phyloP scores from a whole-genome alignment of 2,113 vertebrate genomes.

The Hyperoodon ampullatus region DNA sequence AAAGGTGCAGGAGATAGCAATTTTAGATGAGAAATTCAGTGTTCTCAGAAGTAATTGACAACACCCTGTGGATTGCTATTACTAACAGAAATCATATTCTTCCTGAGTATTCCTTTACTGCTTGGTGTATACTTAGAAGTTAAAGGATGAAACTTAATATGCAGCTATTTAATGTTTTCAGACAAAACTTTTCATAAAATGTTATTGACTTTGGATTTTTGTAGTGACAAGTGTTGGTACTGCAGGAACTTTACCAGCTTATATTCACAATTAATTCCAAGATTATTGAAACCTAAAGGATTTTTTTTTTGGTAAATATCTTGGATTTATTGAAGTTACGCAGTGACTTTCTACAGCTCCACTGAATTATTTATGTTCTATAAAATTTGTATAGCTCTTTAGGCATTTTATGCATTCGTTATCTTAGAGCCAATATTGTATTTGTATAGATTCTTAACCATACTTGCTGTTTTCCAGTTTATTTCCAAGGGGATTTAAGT shows the following conservation, averaged over 20 bases:
- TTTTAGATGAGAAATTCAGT: neutral
- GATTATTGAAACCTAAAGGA: slow-evolving; percentile 20
- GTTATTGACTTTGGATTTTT: slow-evolving; percentile 38
- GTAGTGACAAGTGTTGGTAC: neutral
- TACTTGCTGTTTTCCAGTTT: slow-evolving; percentile 29
- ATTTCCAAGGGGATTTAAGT: neutral
- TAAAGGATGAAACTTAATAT: slow-evolving; percentile 14
- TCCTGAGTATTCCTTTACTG: neutral
- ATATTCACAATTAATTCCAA: slow-evolving; percentile 28
- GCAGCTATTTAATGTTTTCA: neutral
- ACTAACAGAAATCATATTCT: neutral
- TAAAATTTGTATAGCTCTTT: slow-evolving; percentile 1
- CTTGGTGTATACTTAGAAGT: neutral
- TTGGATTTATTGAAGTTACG: neutral
- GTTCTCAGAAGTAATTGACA: slow-evolving; percentile 10
- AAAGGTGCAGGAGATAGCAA: neutral
- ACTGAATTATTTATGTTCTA: neutral
- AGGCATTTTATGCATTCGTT: neutral
- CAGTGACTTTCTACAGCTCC: neutral
- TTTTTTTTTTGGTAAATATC: neutral
- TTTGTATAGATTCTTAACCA: slow-evolving; percentile 37
- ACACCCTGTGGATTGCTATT: neutral
- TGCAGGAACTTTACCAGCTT: neutral
- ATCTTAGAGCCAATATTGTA: neutral
- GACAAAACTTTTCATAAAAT: slow-evolving; percentile 32